A percentile compares a stretch with the other conserved stretches of the same genome.
Evolutionary conservation across 2,113 vertebrate species (phyloP).

Genomic region (Mus pahari): DNA sequence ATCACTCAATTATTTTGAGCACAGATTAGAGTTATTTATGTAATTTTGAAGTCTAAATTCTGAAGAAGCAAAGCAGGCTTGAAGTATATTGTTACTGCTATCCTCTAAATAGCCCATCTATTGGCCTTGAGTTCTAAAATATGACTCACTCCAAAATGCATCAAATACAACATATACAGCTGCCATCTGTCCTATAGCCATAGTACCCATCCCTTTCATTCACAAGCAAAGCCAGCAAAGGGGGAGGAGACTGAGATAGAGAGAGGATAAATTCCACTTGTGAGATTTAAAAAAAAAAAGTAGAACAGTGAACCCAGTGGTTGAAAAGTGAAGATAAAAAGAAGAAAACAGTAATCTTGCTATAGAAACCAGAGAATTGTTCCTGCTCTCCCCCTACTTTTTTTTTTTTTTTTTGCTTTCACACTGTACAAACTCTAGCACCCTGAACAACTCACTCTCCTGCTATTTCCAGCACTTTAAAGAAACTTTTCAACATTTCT

Average conservation of each 20-base stretch:
- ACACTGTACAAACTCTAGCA: constrained; percentile 88
- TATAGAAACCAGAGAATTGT: constrained; percentile 91
- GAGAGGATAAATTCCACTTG: constrained; percentile 89
- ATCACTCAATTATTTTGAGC: constrained; percentile 67
- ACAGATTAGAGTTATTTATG: constrained; percentile 34
- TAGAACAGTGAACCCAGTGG: constrained; percentile 88
- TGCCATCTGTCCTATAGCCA: constrained; percentile 82
- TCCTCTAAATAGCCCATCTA: constrained; percentile 81
- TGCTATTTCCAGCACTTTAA: constrained; percentile 91
- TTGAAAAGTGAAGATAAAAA: constrained; percentile 90
- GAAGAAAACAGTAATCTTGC: constrained; percentile 93
- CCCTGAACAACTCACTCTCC: constrained; percentile 89
- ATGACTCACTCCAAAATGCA: constrained; percentile 83
- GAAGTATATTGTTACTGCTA: constrained; percentile 68
- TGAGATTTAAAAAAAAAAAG: constrained; percentile 87
- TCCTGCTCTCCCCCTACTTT: constrained; percentile 80
- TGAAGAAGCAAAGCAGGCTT: constrained; percentile 42
- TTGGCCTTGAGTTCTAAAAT: constrained; percentile 84
- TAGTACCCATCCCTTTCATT: constrained; percentile 85
- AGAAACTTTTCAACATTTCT: constrained; percentile 91
- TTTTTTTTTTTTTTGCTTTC: constrained; percentile 85
- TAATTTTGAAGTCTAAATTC: constrained; percentile 76
- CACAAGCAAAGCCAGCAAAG: constrained; percentile 81
- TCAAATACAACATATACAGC: constrained; percentile 78
- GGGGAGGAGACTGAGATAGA: constrained; percentile 82